Percentiles rank a stretch among this genome's conserved stretches.
Conservation (phyloP, 1,140 invertebrate species). For the Drosophila sucinea region DNA sequence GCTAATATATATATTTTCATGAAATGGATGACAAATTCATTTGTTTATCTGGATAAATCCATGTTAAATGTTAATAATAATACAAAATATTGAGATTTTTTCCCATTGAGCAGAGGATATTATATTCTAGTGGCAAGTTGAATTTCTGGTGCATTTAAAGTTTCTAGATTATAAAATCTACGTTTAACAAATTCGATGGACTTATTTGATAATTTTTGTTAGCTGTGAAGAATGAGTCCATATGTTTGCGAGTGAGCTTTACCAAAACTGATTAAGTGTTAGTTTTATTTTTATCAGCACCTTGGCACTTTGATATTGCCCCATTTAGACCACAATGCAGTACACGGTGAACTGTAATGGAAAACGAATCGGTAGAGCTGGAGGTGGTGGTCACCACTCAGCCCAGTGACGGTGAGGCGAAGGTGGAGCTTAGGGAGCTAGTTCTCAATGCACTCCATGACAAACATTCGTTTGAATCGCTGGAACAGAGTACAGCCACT, state of each 20-base stretch:
- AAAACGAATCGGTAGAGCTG: constrained; percentile 2
- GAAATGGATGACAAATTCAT: too few species aligned
- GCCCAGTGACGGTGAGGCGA: not conserved
- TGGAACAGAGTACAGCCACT: constrained; percentile 38
- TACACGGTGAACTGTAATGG: constrained; percentile 32
- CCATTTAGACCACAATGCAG: not conserved
- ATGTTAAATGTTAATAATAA: too few species aligned
- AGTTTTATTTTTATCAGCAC: constrained; percentile 30
- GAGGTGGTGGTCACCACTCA: too few species aligned
- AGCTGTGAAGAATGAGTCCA: too few species aligned
- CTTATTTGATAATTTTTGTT: too few species aligned
- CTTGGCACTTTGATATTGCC: not conserved
- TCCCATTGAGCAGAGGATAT: too few species aligned
- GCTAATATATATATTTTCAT: too few species aligned
- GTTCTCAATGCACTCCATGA: constrained; percentile 10
- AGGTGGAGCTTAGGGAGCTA: not conserved
- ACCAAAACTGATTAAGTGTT: constrained; percentile 31
- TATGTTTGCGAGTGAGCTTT: not conserved
- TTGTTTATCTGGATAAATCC: too few species aligned
- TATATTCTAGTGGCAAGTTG: too few species aligned
- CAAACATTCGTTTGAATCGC: constrained; percentile 34
- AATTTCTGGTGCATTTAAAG: too few species aligned
- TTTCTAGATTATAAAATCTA: too few species aligned
- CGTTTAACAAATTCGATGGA: not conserved
- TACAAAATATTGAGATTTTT: too few species aligned